Evolutionary conservation across 92 coral and sea anemone genomes (phyloP), one percentile per base, ranked within the genome.

Genomic region (Actinernus sp.): DNA sequence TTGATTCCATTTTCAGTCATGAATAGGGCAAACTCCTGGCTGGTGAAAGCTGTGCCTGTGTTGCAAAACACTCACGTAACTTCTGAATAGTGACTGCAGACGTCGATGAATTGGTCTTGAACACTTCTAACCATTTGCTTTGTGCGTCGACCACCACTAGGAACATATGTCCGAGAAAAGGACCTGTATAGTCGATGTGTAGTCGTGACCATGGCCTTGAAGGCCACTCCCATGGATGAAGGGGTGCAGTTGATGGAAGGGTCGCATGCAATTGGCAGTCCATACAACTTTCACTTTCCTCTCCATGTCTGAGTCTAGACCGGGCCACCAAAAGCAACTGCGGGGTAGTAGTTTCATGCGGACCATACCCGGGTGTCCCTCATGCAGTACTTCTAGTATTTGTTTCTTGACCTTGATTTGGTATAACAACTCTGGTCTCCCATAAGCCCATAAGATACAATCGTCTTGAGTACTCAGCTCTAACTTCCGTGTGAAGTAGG

Each of bases 161-260:
- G 36, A 84, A 83, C 78, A 75, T 67, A 43, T 76, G 57, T 29
- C 80, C 70, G 44, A 34, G 36, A 61, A 43, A 67, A 13, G 85
- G 80, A 28, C 79, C 79, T 14, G 84, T 85, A 54, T 75, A 61
- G 68, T 84, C 85, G 28, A 68, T 47, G 49, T 61, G 74, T 22
- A 65, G 49, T 47, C 63, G 8, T 33, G 76, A 66, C 84, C 79
- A 75, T 13, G 75, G 73, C 37, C 49, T 56, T 3, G 60, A 48
- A 13, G 73, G 73, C 84, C 85, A 67, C 66, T 76, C 79, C 74
- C 79, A 60, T 46, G 68, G 85, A 53, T 69, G 71, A 2, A 54
- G 46, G 31, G 65, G 81, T 37, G 80, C 85, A 22, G 61, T 63
- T 2, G 73, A 54, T 25, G 76, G 77, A 60, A 58, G 30, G 21